These are phyloP conservation scores for Monoplex corrugatus DNA, from an alignment of 2,888 invertebrate genomes.

Conservation along the genomic window DNA sequence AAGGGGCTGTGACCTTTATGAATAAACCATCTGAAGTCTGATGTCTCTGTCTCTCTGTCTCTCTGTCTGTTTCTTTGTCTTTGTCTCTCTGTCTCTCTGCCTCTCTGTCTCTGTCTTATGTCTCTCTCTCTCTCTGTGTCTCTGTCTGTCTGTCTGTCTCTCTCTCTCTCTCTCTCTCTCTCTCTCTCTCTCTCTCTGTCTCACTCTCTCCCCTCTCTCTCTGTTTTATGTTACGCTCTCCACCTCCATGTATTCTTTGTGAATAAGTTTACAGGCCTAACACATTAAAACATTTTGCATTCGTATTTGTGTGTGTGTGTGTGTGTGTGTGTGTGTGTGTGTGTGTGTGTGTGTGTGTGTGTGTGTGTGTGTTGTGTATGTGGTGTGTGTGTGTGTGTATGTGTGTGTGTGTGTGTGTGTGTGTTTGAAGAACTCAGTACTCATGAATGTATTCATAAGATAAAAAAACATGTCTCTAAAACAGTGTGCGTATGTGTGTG, in stretches of 20 bases:
- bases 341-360: constrained; percentile 9
- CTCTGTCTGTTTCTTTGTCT: not conserved
- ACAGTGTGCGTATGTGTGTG: not conserved
- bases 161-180: too few relatives aligned
- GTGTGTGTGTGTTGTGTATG: constrained; percentile 6
- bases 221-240: too few relatives aligned
- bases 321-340: constrained; percentile 14
- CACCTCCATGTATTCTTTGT: too few relatives aligned
- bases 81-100: not conserved
- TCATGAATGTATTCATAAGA: too few relatives aligned
- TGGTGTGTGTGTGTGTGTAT: constrained; percentile 1
- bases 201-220: too few relatives aligned
- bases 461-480: too few relatives aligned
- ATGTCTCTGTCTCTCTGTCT: not conserved
- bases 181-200: too few relatives aligned
- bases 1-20: too few relatives aligned
- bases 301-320: not conserved
- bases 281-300: too few relatives aligned
- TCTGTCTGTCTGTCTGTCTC: not conserved
- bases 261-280: too few relatives aligned
- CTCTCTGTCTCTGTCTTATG: not conserved
- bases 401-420: constrained; percentile 2
- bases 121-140: not conserved
- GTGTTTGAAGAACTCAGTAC: too few relatives aligned
- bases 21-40: too few relatives aligned